Evolutionary conservation across 2,888 invertebrate genomes (phyloP), one percentile per base, ranked within the genome.

Genomic region (Griposia aprilina): DNA sequence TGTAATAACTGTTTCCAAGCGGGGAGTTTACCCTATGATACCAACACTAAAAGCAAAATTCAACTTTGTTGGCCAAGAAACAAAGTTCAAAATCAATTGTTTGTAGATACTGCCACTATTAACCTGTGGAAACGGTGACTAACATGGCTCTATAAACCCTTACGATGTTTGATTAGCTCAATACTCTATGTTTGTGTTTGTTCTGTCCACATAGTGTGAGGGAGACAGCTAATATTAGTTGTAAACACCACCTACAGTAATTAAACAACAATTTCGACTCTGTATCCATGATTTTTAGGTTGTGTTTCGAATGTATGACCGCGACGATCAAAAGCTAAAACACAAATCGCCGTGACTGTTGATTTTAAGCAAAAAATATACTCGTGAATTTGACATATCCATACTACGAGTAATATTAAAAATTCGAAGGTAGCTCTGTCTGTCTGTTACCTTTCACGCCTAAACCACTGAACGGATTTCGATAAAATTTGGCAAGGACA

Each of bases 141-240:
- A 89, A 84, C 87, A 86, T 83, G 81, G 82, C 87, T 91, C 85
- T 90, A 90, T 90, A 90, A 91, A 90, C 92, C 90, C 92, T 91
- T 89, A 89, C 88, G 88, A 86, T 92, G 91, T 93, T 93, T 93
- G 93, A 91, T 92, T 92, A 92, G 90, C 90, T 90, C 91, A 89
- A 91, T 92, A 90, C 90, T 87, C 90, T 87, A 80, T 92, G 91
- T 92, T 92, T 92, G 90, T 91, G 91, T 93, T 92, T 91, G 90
- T 86, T 87, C 83, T 89, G 89, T 87, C 86, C 88, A 90, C 90
- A 87, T 76, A 83, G 89, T 84, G 83, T 69, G 85, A 90, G 88
- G 80, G 89, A 90, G 89, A 89, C 83, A 87, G 88, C 85, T 88
- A 90, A 90, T 91, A 89, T 91, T 88, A 83, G 89, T 86, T 83